Percentiles rank a stretch among this genome's conserved stretches.
phyloP scores from a whole-genome alignment of 2,888 invertebrate genomes.

The Eristalis arbustorum region DNA sequence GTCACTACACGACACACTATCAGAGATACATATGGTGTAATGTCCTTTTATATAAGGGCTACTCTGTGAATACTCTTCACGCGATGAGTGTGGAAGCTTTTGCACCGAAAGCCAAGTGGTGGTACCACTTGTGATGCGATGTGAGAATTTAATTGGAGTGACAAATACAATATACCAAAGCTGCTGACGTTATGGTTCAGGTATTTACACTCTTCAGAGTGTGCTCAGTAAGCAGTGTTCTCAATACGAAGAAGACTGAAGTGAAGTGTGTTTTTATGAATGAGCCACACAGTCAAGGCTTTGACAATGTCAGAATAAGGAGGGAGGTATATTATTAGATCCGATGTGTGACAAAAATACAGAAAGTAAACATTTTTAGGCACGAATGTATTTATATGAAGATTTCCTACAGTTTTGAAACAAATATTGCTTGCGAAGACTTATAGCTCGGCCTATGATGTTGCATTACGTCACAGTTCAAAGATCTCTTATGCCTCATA shows the following conservation, averaged over 20 bases:
- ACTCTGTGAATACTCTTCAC: background rate
- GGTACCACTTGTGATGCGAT: constrained; percentile 30
- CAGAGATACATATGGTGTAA: constrained; percentile 6
- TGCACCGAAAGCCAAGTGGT: constrained; percentile 15
- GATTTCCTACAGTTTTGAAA: no score
- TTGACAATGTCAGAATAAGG: constrained; percentile 18
- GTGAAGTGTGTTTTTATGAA: constrained; percentile 58
- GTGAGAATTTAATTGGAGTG: constrained; percentile 38
- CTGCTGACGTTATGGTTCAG: constrained; percentile 44
- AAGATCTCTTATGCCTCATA: no score
- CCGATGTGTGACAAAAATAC: background rate
- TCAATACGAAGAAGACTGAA: background rate
- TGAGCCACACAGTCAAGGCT: constrained; percentile 39
- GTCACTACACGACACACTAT: background rate
- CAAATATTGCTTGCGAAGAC: no score
- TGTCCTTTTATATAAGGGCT: constrained; percentile 22
- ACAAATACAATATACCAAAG: constrained; percentile 13
- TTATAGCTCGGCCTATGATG: no score
- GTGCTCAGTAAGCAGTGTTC: constrained; percentile 39
- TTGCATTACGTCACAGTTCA: no score
- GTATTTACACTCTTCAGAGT: constrained; percentile 37
- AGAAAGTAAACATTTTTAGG: background rate
- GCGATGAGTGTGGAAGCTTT: constrained; percentile 26
- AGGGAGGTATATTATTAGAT: constrained; percentile 41
- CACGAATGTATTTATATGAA: no score